Base-by-base conservation (phyloP, 92 coral and sea anemone genomes). In the Phymanthus crucifer region DNA sequence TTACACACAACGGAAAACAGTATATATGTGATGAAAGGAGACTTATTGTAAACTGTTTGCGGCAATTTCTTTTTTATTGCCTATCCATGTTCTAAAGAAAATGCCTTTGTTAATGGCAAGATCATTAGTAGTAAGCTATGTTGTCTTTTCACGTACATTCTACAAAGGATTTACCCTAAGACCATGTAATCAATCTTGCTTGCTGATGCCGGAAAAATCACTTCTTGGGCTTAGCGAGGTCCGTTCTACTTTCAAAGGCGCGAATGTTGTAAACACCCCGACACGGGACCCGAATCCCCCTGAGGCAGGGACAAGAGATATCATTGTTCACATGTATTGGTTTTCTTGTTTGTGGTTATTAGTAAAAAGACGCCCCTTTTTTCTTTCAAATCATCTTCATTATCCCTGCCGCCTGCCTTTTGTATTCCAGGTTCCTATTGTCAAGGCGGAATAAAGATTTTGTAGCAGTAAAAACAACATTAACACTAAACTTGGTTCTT, bases 21-120 rank as follows among this genome's bases (percentile, higher is more conserved):
- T 75, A 78, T 71, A 79, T 75, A 71, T 76, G 86, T 74, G 92
- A 52, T 78, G 92, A 87, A 89, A 87, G 74, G 85, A 69, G 80
- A 58, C 35, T 76, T 48, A 77, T 85, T 85, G 91, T 82, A 64
- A 69, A 47, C 73, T 83, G 80, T 83, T 86, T 80, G 91, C 84
- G 82, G 81, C 83, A 80, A 89, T 80, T 83, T 84, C 70, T 57
- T 43, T 80, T 80, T 87, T 89, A 86, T 86, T 92, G 71, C 96
- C 80, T 76, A 72, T 56, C 88, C 68, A 86, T 54, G 82, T 76
- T 69, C 48, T 34, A 78, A 58, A 77, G 88, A 77, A 84, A 83
- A 83, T 66, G 36, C 47, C 68, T 77, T 84, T 92, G 79, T 82
- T 65, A 40, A 34, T 66, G 50, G 54, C 50, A 73, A 74, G 86